A percentile compares a stretch with the other conserved stretches of the same genome.
Conservation (phyloP, 1,140 invertebrate genomes). For the Macrocentrus cingulum region DNA sequence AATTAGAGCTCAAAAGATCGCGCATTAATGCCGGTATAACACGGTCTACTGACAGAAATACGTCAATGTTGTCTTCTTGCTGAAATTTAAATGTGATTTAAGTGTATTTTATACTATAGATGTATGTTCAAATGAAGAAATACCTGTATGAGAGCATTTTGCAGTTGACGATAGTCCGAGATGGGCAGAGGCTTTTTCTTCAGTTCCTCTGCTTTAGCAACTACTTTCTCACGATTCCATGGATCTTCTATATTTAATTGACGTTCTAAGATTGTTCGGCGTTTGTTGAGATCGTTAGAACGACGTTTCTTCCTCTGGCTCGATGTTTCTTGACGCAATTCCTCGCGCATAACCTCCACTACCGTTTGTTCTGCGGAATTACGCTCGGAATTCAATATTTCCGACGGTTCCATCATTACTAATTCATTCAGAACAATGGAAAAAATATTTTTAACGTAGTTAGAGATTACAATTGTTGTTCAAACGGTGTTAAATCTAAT, state of each 20-base stretch:
- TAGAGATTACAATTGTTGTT: too few species aligned
- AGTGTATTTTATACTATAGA: neutral
- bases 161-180: conserved; percentile 42
- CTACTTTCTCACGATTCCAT: conserved; percentile 35
- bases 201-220: conserved; percentile 33
- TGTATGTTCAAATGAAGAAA: neutral
- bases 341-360: conserved; percentile 33
- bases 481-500: too few species aligned
- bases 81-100: conserved; percentile 26
- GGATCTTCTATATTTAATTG: conserved; percentile 15
- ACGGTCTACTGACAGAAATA: conserved; percentile 46
- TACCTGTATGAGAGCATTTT: conserved; percentile 51
- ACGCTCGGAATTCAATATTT: too few species aligned
- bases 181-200: conserved; percentile 40
- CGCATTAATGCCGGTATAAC: conserved; percentile 43
- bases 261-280: conserved; percentile 41
- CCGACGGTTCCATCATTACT: too few species aligned
- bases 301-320: conserved; percentile 38
- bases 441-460: too few species aligned
- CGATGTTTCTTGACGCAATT: conserved; percentile 26
- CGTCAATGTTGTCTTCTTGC: conserved; percentile 47
- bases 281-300: conserved; percentile 32
- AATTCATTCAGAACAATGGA: too few species aligned
- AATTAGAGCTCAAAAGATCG: conserved; percentile 46
- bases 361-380: neutral